Base-by-base conservation (phyloP, 2,888 invertebrate genomes). In the Tortrix viridana region DNA sequence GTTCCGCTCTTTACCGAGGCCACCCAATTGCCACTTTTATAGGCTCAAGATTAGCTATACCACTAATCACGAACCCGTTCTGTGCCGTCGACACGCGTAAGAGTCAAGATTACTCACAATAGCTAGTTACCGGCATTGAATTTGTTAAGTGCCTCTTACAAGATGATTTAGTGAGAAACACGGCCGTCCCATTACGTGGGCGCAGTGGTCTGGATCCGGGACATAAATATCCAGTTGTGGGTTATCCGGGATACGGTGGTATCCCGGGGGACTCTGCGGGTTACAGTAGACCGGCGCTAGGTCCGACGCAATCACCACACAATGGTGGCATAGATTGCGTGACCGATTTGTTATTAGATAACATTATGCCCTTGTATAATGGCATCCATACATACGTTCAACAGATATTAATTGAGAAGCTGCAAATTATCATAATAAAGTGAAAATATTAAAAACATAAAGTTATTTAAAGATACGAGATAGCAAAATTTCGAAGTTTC, bases 211-310 rank as follows among this genome's bases (percentile, higher is more conserved):
- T 66, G 64, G 59, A 60, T 57, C 60, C 50, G 52, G 70, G 75
- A 77, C 76, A 81, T 84, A 85, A 86, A 85, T 84, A 77, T 80
- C 71, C 60, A 65, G 73, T 76, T 71, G 71, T 74, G 20, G 69
- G 79, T 74, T 80, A 80, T 84, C 81, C 79, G 74, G 82, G 79
- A 74, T 75, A 82, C 68, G 48, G 72, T 77, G 75, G 76, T 73
- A 68, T 70, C 77, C 66, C 72, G 49, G 48, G 75, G 77, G 81
- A 75, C 68, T 74, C 73, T 69, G 70, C 75, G 67, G 67, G 62
- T 74, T 77, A 80, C 76, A 65, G 82, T 76, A 76, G 71, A 74
- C 69, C 73, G 69, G 70, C 47, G 18, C 65, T 62, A 19, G 61
- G 61, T 72, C 72, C 32, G 32, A 32, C 12, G 32, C 32, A 32